Evolutionary conservation across 2,797 vertebrate genomes (phyloP), one percentile per base, ranked within the genome.

Genomic region (Spatula versicolor): DNA sequence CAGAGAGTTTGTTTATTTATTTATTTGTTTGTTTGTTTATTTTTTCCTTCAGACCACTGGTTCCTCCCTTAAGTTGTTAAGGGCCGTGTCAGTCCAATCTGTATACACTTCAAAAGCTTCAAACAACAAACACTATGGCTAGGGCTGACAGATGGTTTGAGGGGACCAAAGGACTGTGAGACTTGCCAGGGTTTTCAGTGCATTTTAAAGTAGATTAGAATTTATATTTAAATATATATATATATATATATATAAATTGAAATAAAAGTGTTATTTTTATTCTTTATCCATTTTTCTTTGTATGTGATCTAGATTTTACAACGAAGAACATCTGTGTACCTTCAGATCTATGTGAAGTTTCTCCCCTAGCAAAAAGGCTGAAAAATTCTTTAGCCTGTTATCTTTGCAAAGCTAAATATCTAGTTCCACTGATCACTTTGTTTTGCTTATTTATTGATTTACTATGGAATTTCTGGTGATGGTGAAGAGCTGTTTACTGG

Each of bases 61-160:
- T 83, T 93, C 46, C 54, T 89, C 81, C 79, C 74, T 74, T 12
- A 4, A 94, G 69, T 91, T 52, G n/a, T 79, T 91, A 62, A 93
- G 82, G 63, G 69, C 86, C 90, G 66, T 33, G 37, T 72, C 81
- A 91, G 73, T 84, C 66, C 69, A 60, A 71, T 63, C 60, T 91
- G 46, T 68, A 95, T 66, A 43, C 83, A 87, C 50, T 93, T 96
- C 92, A 91, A 83, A 88, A 67, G 20, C 56, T 93, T 89, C 43
- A 76, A 78, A 76, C 14, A 76, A 52, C 82, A 94, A 63, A 83
- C 62, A 71, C 11, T 0, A 0, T 72, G 74, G 68, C 60, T 86
- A 37, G 63, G 30, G 46, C 72, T 87, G 81, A 84, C 58, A 93
- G 55, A 35, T 1, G 0, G n/a, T 86, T 79, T 83, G 69, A 71